Conservation (phyloP, 2,113 vertebrate genomes). For the Carassius carassius region DNA sequence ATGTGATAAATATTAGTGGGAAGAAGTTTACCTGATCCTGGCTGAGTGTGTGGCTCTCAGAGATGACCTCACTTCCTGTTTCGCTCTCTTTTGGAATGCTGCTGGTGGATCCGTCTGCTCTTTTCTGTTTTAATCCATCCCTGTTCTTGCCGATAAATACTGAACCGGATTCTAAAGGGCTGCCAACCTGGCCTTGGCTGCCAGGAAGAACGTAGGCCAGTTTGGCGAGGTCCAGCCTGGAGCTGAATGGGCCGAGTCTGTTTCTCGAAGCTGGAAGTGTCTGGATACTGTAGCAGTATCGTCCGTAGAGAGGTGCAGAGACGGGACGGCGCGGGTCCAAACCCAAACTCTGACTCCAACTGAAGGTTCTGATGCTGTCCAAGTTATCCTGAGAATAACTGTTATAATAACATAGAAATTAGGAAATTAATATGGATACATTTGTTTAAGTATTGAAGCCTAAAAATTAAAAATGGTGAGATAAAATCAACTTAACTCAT, state of each 20-base stretch:
- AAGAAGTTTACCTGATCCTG: constrained; percentile 61
- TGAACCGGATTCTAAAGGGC: constrained; percentile 53
- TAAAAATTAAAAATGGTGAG: background rate
- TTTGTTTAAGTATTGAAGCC: background rate
- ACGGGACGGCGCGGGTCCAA: constrained; percentile 66
- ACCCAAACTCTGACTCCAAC: constrained; percentile 67
- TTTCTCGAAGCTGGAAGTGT: constrained; percentile 73
- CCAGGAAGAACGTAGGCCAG: constrained; percentile 63
- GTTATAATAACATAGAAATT: background rate
- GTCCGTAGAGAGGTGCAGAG: constrained; percentile 71
- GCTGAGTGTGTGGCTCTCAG: constrained; percentile 50
- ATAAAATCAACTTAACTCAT: too few species aligned
- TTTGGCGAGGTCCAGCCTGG: constrained; percentile 68
- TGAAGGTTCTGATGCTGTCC: constrained; percentile 68
- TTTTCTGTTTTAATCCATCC: constrained; percentile 53
- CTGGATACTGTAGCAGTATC: constrained; percentile 74
- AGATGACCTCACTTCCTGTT: constrained; percentile 56
- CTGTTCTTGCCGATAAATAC: constrained; percentile 16
- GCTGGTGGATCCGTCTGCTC: constrained; percentile 39
- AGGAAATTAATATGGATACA: background rate
- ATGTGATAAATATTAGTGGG: background rate
- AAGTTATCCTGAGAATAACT: constrained; percentile 72
- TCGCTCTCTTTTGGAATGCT: constrained; percentile 48
- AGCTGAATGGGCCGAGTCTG: constrained; percentile 65
- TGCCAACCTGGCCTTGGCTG: constrained; percentile 61